Conservation (phyloP, 92 coral and sea anemone species). For the Meandrina meandrites region DNA sequence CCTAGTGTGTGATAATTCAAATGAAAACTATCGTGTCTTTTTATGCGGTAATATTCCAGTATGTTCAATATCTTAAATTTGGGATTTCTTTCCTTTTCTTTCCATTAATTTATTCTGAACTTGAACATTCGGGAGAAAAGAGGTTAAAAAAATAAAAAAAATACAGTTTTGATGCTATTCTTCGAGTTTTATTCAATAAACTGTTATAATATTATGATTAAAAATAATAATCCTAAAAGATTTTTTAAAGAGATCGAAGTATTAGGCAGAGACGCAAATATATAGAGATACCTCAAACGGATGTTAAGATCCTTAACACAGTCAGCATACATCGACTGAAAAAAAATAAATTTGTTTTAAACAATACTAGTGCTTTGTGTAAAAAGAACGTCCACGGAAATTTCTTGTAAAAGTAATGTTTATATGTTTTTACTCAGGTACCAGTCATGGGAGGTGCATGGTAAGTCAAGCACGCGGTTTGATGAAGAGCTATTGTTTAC, state of each 20-base stretch:
- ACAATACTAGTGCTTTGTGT: neutral
- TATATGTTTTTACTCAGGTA: constrained; percentile 10
- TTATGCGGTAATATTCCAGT: neutral
- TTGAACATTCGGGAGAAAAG: neutral
- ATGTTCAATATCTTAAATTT: too few species aligned
- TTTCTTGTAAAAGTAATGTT: neutral
- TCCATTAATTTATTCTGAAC: too few species aligned
- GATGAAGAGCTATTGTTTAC: neutral
- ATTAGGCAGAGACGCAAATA: too few species aligned
- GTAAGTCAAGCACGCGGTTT: neutral
- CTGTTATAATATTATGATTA: too few species aligned
- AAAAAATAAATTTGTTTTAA: neutral
- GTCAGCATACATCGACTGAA: neutral
- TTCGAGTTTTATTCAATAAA: too few species aligned
- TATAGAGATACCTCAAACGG: neutral
- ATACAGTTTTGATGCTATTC: neutral
- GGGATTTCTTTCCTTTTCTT: too few species aligned
- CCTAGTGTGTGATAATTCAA: neutral
- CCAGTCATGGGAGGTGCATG: constrained; percentile 22
- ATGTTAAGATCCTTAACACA: too few species aligned
- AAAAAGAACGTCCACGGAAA: neutral
- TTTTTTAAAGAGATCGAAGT: too few species aligned
- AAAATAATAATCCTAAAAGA: too few species aligned
- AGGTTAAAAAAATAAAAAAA: neutral
- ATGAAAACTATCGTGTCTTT: neutral